Evolutionary conservation across 2,888 invertebrate genomes (phyloP), one percentile per base, ranked within the genome.

Genomic region (Cephus rjabovi): DNA sequence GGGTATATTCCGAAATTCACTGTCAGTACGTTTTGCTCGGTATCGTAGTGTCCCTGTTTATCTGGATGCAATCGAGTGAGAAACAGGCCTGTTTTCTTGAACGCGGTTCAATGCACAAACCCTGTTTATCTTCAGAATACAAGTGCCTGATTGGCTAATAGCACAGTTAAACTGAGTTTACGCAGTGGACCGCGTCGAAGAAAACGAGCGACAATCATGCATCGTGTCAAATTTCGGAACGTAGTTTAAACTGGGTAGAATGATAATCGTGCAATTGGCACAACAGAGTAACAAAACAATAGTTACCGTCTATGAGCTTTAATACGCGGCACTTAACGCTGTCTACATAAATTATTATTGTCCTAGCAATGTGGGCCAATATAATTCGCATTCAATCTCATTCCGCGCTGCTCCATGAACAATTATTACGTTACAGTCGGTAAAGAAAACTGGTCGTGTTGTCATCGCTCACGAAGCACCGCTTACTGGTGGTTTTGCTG

Each of bases 381-480:
- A 34, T 74, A 74, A 35, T 15, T 74, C 74, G 37, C 74, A n/a
- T 74, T 35, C 35, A 74, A 35, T 35, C 34, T 74, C 12, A 74
- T 74, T n/a, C 34, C 23, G 12, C 74, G 37, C 12, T 12, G 23
- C 34, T 12, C 15, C 6, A 37, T 34, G 23, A 33, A 76, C 75
- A 71, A 73, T 69, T 71, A 77, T 83, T 82, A 79, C 83, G 78
- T 95, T 95, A 23, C 93, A 99, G 98, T 99, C 98, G 0, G 99
- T 96, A 56, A 95, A 95, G 90, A 99, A 99, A 93, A 99, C 99
- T 0, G 98, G 98, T 1, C 95, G 98, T 12, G 95, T 96, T 35
- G 90, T 99, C 73, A 94, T 99, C 37, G 95, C 99, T 0, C 99
- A 99, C 92, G 99, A 99, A 92, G 99, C 99, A 0, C 99, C 99